These are phyloP conservation scores for Pycnonotus jocosus DNA, from an alignment of 2,113 vertebrate species.

Conservation along the genomic window DNA sequence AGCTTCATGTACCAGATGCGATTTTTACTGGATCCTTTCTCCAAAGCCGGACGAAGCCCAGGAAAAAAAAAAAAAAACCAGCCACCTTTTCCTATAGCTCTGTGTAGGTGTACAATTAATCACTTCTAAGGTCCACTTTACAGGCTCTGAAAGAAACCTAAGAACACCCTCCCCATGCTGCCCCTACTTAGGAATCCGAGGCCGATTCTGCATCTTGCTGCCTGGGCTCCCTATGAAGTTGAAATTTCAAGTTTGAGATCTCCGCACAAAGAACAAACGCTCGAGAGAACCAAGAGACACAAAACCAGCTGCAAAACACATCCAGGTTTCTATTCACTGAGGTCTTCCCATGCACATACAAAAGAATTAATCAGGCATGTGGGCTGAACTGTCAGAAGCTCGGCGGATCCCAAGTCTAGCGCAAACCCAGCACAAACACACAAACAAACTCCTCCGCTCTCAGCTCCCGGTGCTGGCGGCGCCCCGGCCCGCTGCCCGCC, in stretches of 20 bases:
- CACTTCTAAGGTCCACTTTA: neutral
- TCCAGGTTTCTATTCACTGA: neutral
- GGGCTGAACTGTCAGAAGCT: neutral
- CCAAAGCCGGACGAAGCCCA: neutral
- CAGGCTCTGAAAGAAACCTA: neutral
- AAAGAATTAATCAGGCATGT: neutral
- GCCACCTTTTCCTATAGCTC: neutral
- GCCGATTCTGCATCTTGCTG: neutral
- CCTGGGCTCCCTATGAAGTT: neutral
- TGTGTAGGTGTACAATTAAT: neutral
- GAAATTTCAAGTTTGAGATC: neutral
- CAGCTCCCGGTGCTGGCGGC: neutral
- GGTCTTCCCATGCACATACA: neutral
- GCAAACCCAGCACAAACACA: neutral
- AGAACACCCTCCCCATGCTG: neutral
- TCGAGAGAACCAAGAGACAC: neutral
- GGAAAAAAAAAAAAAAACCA: neutral
- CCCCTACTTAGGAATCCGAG: neutral
- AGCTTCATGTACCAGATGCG: neutral
- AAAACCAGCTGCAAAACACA: neutral
- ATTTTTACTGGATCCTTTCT: neutral
- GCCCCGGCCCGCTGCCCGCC: neutral
- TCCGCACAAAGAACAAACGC: neutral
- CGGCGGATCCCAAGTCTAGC: neutral
- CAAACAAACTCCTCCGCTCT: neutral